Conservation (phyloP, 2,888 invertebrate genomes). For the Odontocolon sp. region DNA sequence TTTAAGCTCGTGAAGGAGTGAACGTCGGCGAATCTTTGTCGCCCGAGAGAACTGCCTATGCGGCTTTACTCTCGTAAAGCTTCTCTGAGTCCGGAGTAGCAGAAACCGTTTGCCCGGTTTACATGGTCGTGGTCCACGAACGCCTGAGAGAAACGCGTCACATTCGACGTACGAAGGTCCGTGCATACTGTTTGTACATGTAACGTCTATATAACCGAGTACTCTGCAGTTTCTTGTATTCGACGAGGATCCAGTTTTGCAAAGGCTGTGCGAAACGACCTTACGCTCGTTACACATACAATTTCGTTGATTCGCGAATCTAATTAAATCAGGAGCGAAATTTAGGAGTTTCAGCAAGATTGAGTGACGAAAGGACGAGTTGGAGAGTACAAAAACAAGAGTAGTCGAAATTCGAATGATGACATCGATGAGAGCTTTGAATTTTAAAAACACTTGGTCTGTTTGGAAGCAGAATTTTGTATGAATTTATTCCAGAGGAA, state of each 20-base stretch:
- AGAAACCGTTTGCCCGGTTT: conserved; percentile 29
- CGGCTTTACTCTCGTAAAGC: conserved; percentile 31
- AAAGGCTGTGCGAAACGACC: background rate
- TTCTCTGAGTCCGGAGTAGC: conserved; percentile 14
- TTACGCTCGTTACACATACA: background rate
- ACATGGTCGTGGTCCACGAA: conserved; percentile 25
- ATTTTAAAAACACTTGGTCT: background rate
- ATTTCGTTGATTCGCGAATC: background rate
- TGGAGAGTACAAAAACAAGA: no score
- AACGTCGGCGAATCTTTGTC: conserved; percentile 28
- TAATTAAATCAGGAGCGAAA: no score
- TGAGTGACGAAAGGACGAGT: no score
- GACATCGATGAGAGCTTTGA: no score
- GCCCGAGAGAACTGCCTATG: conserved; percentile 1
- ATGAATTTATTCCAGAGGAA: background rate
- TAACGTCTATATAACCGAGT: conserved; percentile 5
- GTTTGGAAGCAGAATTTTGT: background rate
- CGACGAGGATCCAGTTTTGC: background rate
- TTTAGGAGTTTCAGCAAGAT: no score
- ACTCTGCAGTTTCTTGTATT: background rate
- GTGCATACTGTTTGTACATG: background rate
- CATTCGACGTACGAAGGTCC: background rate
- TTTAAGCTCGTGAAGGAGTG: background rate
- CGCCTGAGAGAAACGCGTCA: conserved; percentile 5
- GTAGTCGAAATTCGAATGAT: no score